Evolutionary conservation across 2,113 vertebrate genomes (phyloP), one percentile per base, ranked within the genome.

Genomic region (Sylvia atricapilla): DNA sequence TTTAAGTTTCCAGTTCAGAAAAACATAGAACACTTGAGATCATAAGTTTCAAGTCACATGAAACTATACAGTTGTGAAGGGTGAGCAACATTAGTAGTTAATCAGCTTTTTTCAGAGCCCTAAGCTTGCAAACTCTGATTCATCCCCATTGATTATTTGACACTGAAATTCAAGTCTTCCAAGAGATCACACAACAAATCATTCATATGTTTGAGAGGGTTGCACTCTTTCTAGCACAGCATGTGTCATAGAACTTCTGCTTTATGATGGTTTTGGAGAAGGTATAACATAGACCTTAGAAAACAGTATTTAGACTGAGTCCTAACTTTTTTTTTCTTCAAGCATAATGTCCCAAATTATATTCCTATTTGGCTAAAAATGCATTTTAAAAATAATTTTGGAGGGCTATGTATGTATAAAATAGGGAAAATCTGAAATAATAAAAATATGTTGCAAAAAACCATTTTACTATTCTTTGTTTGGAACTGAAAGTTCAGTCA

Each of bases 1-100:
- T 80, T 86, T 93, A 89, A 39, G 22, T 64, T 91, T 96, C 39
- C 67, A 83, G 66, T 89, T 89, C 55, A 82, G 49, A 64, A 84
- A 92, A 80, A 69, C 28, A 15, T 16, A 58, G 55, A 80, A 66
- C 31, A n/a, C 46, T 76, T 53, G 56, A 88, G 58, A 53, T 90
- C 49, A 69, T 17, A 46, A 59, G 25, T 73, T 86, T 84, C 74
- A 77, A 86, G 69, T 39, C 50, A 21, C 37, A 67, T 91, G 68
- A 72, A 93, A 49, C 13, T n/a, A 37, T 56, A 20, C 53, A 84
- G 12, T 15, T 76, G 25, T 30, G 30, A 91, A 81, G 43, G 16
- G 18, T 67, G 24, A 90, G 31, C 23, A 79, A 53, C 31, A 30
- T 58, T 31, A 30, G 15, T 30, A 78, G 19, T 39, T 89, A 50